Conservation (phyloP, 2,113 vertebrate genomes). For the Urocolius indicus region DNA sequence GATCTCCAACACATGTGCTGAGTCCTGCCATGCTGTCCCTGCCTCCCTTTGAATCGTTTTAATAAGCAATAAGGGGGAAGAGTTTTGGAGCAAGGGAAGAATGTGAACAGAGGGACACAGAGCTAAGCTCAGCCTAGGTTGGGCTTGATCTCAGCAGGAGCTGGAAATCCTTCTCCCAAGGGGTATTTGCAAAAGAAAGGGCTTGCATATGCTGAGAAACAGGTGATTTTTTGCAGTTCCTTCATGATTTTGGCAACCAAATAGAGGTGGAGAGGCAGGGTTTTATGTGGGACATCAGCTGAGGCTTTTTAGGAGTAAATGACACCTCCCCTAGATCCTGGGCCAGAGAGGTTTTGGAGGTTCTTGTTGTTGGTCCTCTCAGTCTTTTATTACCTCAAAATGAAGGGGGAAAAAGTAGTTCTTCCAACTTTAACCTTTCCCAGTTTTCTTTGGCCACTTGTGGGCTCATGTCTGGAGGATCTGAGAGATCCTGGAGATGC, state of each 20-base stretch:
- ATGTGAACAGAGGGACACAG: rapidly evolving
- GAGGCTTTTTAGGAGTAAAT: rapidly evolving
- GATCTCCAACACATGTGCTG: rapidly evolving
- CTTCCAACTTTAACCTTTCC: rapidly evolving
- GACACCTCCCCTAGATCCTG: rapidly evolving
- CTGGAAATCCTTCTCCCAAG: neutral
- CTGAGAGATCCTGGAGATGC: too few species aligned
- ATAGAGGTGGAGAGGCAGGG: neutral
- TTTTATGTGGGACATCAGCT: neutral
- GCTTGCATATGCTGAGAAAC: neutral
- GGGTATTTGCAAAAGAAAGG: too few species aligned
- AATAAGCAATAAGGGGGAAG: too few species aligned
- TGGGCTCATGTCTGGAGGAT: rapidly evolving
- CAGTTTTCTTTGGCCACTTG: neutral
- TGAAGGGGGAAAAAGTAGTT: rapidly evolving
- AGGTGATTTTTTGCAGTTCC: neutral
- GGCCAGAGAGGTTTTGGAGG: rapidly evolving
- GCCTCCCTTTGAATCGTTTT: neutral
- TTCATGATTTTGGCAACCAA: neutral
- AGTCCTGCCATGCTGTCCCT: rapidly evolving
- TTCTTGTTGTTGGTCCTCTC: rapidly evolving
- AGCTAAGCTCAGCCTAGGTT: neutral
- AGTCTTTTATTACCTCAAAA: rapidly evolving
- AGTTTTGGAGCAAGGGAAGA: neutral
- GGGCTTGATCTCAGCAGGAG: neutral